Evolutionary conservation across 2,888 invertebrate species (phyloP), one percentile per base, ranked within the genome.

Genomic region (Pandemis cinnamomeana): DNA sequence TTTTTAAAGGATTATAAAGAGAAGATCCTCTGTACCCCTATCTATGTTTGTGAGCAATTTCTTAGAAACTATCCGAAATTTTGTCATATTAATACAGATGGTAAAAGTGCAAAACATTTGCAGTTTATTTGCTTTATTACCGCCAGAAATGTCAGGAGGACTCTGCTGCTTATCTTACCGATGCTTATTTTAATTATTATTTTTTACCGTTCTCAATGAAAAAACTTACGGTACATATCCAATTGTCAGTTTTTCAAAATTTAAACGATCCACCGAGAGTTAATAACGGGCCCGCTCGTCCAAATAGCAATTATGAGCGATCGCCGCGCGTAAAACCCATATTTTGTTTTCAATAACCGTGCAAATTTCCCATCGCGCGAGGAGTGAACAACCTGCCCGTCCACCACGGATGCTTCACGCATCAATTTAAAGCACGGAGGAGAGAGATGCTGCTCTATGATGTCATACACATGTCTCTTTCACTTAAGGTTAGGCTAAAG

Each of bases 321-420:
- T 71, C 48, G 46, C 48, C 27, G 64, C 64, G 13, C 71, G 48
- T 44, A 64, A 68, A 60, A 44, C 70, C 66, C 66, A 71, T 67
- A 71, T 71, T 74, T 71, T 64, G 74, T 74, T 74, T 74, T 74
- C 74, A 74, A 75, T 71, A 75, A 75, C 75, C 73, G 76, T 74
- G 78, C 78, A 78, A 78, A 77, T 77, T 75, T 72, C 64, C 62
- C 74, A 64, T 71, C 60, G 67, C 46, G 63, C 46, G 44, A 71
- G 63, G 67, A 73, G 75, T 68, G 71, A 71, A 71, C 72, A 72
- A 72, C 72, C 71, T 71, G 55, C 11, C 63, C 71, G 71, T 61
- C 67, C 51, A 70, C 73, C 51, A 60, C 69, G 72, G 72, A 75
- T 66, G 71, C 71, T 64, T 66, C 60, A 71, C 70, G 67, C 73